A percentile compares a stretch with the other conserved stretches of the same genome.
These are phyloP conservation scores for Salarias fasciatus DNA, from an alignment of 2,797 vertebrate species.

Conservation along the genomic window DNA sequence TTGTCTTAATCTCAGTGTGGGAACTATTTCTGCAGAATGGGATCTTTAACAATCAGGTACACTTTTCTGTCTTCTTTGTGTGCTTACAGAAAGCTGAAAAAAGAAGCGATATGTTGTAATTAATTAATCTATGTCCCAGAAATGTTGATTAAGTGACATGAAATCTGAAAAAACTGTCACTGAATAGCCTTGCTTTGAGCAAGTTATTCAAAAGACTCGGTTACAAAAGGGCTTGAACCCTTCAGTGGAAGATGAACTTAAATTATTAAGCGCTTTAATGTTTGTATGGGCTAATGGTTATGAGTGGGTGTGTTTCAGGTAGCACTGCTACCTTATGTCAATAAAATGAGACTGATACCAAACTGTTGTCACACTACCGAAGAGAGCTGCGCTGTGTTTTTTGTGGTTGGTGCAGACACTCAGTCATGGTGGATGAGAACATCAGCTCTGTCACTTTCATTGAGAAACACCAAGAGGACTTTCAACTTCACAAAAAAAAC, in stretches of 20 bases:
- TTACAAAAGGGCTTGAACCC: background rate
- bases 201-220: background rate
- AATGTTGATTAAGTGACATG: background rate
- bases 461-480: background rate
- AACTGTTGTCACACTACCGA: constrained; percentile 2
- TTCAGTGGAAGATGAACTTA: constrained; percentile 14
- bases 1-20: constrained; percentile 44
- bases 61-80: constrained; percentile 14
- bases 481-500: no score
- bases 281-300: constrained; percentile 16
- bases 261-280: constrained; percentile 25
- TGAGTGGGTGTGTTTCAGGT: constrained; percentile 18
- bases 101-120: no score
- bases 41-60: constrained; percentile 65
- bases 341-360: constrained; percentile 1
- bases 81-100: constrained; percentile 1
- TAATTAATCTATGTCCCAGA: background rate
- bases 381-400: background rate
- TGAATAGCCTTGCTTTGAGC: background rate
- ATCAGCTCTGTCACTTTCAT: constrained; percentile 12
- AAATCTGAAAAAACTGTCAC: background rate
- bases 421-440: constrained; percentile 4
- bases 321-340: constrained; percentile 13
- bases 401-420: no score
- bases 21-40: constrained; percentile 50